Evolutionary conservation across 1,140 invertebrate genomes (phyloP).

Genomic region (Gryllus bimaculatus): DNA sequence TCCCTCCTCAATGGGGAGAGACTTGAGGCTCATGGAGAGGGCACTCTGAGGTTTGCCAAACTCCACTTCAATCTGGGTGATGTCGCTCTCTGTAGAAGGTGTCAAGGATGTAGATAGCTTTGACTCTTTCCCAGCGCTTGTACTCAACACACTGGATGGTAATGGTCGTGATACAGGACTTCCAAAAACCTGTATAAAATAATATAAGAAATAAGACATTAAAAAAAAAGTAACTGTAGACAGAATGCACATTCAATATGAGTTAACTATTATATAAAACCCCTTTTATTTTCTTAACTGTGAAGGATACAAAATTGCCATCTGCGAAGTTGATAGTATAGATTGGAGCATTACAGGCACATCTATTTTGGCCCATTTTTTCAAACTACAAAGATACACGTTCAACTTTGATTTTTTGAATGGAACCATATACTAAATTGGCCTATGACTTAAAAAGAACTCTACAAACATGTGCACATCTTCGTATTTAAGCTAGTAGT

Average conservation of each 20-base stretch:
- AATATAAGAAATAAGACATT: background rate
- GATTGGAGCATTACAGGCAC: background rate
- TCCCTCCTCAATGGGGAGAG: background rate
- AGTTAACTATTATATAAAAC: background rate
- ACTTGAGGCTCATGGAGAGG: background rate
- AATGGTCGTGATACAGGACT: slow-evolving; percentile 11
- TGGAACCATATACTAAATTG: too few relatives aligned
- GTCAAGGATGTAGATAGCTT: background rate
- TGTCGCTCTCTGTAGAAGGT: background rate
- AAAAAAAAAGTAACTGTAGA: background rate
- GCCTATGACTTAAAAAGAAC: too few relatives aligned
- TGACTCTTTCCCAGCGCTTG: background rate
- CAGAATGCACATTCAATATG: background rate
- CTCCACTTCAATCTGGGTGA: background rate
- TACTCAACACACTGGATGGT: background rate
- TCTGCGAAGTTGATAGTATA: background rate
- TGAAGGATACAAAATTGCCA: background rate
- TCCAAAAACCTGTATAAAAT: slow-evolving; percentile 16
- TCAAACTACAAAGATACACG: too few relatives aligned
- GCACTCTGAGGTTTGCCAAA: background rate
- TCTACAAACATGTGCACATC: too few relatives aligned
- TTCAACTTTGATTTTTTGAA: too few relatives aligned
- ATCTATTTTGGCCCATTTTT: too few relatives aligned
- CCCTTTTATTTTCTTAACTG: background rate
- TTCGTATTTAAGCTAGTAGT: too few relatives aligned